Evolutionary conservation across 2,797 vertebrate genomes (phyloP).

Genomic region (Glyptemys insculpta): DNA sequence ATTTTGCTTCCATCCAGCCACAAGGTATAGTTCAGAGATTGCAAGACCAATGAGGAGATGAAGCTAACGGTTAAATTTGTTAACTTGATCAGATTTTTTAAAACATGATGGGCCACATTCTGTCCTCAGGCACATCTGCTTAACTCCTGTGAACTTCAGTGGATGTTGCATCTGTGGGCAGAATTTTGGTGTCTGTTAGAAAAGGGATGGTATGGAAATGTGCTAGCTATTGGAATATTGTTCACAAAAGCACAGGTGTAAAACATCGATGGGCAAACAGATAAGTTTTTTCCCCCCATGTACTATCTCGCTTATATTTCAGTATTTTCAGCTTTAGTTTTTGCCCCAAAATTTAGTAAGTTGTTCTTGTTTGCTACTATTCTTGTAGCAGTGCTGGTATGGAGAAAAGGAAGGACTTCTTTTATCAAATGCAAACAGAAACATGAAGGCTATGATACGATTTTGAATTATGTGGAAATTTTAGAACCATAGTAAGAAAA

Average conservation of each 20-base stretch:
- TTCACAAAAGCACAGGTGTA: background rate
- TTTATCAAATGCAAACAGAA: background rate
- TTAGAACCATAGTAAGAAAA: background rate
- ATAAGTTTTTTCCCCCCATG: fast-evolving
- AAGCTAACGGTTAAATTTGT: background rate
- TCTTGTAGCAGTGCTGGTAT: background rate
- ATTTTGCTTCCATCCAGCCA: background rate
- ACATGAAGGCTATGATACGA: background rate
- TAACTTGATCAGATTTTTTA: background rate
- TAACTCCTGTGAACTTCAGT: background rate
- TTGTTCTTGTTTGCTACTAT: background rate
- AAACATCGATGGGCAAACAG: background rate
- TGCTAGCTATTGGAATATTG: background rate
- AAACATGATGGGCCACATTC: background rate
- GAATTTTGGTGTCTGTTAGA: background rate
- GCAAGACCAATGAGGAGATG: background rate
- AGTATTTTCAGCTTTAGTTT: background rate
- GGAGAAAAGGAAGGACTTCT: background rate
- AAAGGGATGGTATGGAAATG: background rate
- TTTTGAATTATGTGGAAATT: constrained; percentile 16
- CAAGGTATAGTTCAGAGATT: background rate
- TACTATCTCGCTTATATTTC: background rate
- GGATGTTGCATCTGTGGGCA: background rate
- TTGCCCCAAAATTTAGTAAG: background rate
- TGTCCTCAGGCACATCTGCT: background rate